phyloP scores from a whole-genome alignment of 1,140 invertebrate genomes.

The Holotrichia oblita region DNA sequence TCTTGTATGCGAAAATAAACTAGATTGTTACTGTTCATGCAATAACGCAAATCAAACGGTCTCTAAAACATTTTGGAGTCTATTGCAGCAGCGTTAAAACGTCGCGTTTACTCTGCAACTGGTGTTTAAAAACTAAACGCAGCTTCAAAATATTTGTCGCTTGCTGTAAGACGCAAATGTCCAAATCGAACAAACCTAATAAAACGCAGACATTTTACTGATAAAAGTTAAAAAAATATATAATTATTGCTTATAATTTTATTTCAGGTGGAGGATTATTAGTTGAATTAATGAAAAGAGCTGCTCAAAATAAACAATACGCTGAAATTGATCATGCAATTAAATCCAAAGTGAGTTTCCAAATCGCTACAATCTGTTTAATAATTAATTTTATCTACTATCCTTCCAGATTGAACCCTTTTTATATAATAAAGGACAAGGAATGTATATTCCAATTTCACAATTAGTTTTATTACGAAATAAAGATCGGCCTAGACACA shows the following conservation, averaged over 20 bases:
- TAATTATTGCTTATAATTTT: background rate
- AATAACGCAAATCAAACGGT: too few relatives aligned
- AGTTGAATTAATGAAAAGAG: conserved; percentile 93
- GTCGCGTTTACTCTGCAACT: too few relatives aligned
- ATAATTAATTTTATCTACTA: background rate
- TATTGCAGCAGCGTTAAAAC: too few relatives aligned
- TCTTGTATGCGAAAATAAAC: too few relatives aligned
- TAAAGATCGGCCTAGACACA: conserved; percentile 82
- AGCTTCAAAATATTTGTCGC: too few relatives aligned
- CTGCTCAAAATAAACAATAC: conserved; percentile 87
- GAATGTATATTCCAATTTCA: conserved; percentile 87
- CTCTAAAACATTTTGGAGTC: too few relatives aligned
- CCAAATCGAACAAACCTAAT: too few relatives aligned
- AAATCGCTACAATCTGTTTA: conserved; percentile 8
- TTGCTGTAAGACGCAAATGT: too few relatives aligned
- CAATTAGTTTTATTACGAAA: conserved; percentile 89
- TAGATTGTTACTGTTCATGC: too few relatives aligned
- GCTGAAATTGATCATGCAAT: conserved; percentile 90
- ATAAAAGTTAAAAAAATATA: background rate
- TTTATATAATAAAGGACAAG: conserved; percentile 92
- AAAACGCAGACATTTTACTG: too few relatives aligned
- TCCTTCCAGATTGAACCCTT: conserved; percentile 79
- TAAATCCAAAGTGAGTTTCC: conserved; percentile 74
- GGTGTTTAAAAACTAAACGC: too few relatives aligned
- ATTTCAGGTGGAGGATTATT: conserved; percentile 85